Percentiles rank a stretch among this genome's conserved stretches.
These are phyloP conservation scores for Aegypius monachus DNA, from an alignment of 2,113 vertebrate species.

Conservation along the genomic window DNA sequence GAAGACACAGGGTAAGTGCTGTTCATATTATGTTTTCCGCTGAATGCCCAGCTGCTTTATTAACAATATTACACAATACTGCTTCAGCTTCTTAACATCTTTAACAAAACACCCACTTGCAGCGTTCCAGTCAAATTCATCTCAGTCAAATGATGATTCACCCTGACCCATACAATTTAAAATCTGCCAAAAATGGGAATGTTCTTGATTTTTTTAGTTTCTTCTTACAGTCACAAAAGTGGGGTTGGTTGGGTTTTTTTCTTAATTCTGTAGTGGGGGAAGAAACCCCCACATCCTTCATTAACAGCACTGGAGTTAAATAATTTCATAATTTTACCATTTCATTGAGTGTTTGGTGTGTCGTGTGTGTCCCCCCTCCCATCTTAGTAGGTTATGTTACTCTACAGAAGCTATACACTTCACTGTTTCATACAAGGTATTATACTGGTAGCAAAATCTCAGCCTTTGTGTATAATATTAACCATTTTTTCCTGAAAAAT, in stretches of 20 bases:
- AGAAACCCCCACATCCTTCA: neutral
- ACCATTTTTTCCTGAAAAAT: neutral
- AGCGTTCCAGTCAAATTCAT: neutral
- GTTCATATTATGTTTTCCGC: neutral
- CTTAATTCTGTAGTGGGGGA: neutral
- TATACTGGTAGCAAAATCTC: neutral
- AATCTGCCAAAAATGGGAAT: neutral
- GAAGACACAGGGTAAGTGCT: neutral
- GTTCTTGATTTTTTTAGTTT: neutral
- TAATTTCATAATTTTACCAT: neutral
- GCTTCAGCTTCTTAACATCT: neutral
- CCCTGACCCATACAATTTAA: neutral
- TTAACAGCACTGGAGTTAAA: neutral
- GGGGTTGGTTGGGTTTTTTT: neutral
- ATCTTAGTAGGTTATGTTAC: neutral
- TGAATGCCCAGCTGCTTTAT: neutral
- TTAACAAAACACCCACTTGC: neutral
- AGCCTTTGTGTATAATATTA: neutral
- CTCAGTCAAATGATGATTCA: neutral
- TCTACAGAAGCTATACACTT: neutral
- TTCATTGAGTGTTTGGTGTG: neutral
- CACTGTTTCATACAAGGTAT: neutral
- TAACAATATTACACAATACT: neutral
- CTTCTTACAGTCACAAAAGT: neutral
- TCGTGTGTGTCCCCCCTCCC: neutral